These are phyloP conservation scores for Siniperca knerii DNA, from an alignment of 2,113 vertebrate species.

Conservation along the genomic window DNA sequence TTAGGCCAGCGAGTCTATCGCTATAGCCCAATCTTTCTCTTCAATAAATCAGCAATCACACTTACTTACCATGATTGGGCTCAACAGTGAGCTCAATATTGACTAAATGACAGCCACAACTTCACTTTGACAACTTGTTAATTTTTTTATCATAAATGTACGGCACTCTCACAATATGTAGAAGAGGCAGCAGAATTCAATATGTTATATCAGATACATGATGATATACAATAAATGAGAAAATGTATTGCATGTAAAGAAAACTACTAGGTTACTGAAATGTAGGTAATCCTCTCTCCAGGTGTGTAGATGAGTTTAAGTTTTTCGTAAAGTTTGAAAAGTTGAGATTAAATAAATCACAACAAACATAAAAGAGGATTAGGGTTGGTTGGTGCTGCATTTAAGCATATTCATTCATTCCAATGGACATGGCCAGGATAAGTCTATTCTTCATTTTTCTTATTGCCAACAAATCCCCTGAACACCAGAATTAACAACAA, in stretches of 20 bases:
- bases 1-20: neutral
- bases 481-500: too few species aligned
- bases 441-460: neutral
- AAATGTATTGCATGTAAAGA: too few species aligned
- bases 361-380: neutral
- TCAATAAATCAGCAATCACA: neutral
- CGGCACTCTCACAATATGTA: too few species aligned
- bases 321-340: neutral
- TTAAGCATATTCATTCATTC: neutral
- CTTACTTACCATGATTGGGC: neutral
- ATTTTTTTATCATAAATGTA: neutral
- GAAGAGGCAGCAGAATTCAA: neutral
- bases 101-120: neutral
- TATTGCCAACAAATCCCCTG: too few species aligned
- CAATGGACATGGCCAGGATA: neutral
- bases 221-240: neutral
- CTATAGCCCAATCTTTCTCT: too few species aligned
- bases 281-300: neutral
- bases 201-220: neutral
- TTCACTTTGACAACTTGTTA: neutral
- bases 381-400: neutral
- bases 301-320: too few species aligned
- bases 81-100: neutral
- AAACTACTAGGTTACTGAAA: neutral
- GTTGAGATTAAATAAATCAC: neutral